These are phyloP conservation scores for Procambarus virginalis DNA, from an alignment of 1,140 invertebrate genomes.

Conservation along the genomic window DNA sequence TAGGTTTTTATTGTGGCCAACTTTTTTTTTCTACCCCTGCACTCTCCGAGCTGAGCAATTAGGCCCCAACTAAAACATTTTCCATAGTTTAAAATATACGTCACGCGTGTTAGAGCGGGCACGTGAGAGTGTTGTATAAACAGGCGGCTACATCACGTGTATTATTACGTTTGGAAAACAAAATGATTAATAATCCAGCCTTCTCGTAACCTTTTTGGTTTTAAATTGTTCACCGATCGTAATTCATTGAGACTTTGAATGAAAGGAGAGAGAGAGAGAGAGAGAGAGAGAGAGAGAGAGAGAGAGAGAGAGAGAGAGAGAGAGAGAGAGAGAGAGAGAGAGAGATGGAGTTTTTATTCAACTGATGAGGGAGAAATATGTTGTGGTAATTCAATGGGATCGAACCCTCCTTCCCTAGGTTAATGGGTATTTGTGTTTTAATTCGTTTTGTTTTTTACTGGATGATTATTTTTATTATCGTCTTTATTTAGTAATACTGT, in stretches of 20 bases:
- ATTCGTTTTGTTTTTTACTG: no score
- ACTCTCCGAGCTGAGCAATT: not conserved
- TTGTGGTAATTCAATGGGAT: no score
- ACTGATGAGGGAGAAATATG: no score
- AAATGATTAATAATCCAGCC: not conserved
- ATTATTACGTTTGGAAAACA: not conserved
- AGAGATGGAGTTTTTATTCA: not conserved
- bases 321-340: not conserved
- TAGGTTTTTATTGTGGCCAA: not conserved
- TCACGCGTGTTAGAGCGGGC: not conserved
- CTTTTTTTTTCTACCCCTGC: not conserved
- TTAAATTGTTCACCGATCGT: no score
- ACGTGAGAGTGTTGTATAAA: conserved; percentile 2
- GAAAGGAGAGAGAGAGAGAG: not conserved
- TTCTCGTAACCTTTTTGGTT: not conserved
- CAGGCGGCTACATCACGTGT: not conserved
- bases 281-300: not conserved
- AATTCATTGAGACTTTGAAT: no score
- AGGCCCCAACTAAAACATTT: conserved; percentile 7
- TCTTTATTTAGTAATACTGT: no score
- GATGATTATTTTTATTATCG: no score
- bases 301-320: not conserved
- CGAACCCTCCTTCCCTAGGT: no score
- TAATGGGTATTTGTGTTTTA: no score
- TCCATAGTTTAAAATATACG: conserved; percentile 8